Evolutionary conservation across 2,888 invertebrate genomes (phyloP).

Genomic region (Scaptomyza polygonia): DNA sequence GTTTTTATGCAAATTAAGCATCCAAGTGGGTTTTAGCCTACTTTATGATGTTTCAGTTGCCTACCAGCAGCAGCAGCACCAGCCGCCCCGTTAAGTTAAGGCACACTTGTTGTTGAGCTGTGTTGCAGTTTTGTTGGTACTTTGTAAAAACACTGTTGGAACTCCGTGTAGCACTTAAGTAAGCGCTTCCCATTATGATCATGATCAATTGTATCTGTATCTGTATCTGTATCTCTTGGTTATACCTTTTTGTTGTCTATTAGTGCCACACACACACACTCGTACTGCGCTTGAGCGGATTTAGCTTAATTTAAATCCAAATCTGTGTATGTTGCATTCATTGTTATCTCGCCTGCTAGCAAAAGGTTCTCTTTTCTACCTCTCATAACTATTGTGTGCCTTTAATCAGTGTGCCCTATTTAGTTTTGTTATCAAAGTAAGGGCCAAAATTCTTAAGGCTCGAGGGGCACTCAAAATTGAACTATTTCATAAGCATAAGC

Average conservation of each 20-base stretch:
- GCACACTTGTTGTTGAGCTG: constrained; percentile 63
- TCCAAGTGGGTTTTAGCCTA: constrained; percentile 74
- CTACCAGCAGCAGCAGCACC: constrained; percentile 1
- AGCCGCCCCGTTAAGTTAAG: constrained; percentile 4
- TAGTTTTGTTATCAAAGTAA: constrained; percentile 38
- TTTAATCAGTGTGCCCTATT: constrained; percentile 40
- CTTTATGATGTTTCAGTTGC: constrained; percentile 61
- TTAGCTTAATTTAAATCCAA: constrained; percentile 78
- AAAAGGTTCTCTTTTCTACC: not conserved
- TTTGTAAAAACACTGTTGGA: constrained; percentile 33
- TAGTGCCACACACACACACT: constrained; percentile 39
- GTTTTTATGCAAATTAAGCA: constrained; percentile 76
- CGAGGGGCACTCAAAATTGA: constrained; percentile 50
- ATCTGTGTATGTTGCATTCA: constrained; percentile 61
- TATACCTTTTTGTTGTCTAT: constrained; percentile 77
- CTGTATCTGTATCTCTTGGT: constrained; percentile 27
- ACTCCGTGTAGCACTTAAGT: constrained; percentile 60
- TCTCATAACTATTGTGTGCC: constrained; percentile 29
- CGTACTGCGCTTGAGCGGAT: constrained; percentile 67
- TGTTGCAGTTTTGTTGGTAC: constrained; percentile 56
- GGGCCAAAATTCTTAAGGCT: constrained; percentile 26
- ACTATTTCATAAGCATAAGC: constrained; percentile 41
- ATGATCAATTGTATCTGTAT: constrained; percentile 34
- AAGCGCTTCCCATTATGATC: constrained; percentile 62
- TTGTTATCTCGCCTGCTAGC: constrained; percentile 32